phyloP scores from a whole-genome alignment of 37 sponge, comb jelly and placozoan genomes.

The Haliclona indistincta region DNA sequence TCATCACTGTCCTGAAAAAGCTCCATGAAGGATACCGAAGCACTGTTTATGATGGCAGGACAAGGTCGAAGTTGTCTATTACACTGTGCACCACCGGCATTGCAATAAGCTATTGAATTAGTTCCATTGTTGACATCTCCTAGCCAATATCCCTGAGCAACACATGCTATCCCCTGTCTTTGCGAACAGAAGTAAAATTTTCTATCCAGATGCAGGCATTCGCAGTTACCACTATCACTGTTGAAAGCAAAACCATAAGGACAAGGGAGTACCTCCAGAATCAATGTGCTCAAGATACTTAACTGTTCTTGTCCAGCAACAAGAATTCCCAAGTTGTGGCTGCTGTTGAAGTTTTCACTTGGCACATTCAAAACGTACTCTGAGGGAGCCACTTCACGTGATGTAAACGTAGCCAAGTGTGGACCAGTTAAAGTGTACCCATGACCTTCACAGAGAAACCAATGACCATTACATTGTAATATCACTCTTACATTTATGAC shows the following conservation, averaged over 20 bases:
- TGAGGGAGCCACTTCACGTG: neutral
- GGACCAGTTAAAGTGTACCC: too few relatives aligned
- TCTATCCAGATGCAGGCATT: neutral
- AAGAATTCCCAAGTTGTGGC: too few relatives aligned
- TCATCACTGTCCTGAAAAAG: neutral
- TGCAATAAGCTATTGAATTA: neutral
- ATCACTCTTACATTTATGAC: neutral
- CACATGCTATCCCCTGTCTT: neutral
- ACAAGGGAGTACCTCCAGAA: neutral
- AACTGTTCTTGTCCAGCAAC: neutral
- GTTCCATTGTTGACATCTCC: neutral
- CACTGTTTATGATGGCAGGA: neutral
- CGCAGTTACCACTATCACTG: neutral
- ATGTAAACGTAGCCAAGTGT: too few relatives aligned
- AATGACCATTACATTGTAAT: neutral
- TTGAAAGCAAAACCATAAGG: conserved; percentile 4
- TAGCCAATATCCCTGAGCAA: neutral
- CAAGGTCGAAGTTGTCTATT: neutral
- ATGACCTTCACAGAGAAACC: neutral
- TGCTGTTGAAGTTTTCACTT: neutral
- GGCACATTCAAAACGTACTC: neutral
- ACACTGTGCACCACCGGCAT: neutral
- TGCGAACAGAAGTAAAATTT: neutral
- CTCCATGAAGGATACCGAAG: neutral
- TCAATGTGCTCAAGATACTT: too few relatives aligned